These are phyloP conservation scores for Plodia interpunctella DNA, from an alignment of 1,140 invertebrate species.

Conservation along the genomic window DNA sequence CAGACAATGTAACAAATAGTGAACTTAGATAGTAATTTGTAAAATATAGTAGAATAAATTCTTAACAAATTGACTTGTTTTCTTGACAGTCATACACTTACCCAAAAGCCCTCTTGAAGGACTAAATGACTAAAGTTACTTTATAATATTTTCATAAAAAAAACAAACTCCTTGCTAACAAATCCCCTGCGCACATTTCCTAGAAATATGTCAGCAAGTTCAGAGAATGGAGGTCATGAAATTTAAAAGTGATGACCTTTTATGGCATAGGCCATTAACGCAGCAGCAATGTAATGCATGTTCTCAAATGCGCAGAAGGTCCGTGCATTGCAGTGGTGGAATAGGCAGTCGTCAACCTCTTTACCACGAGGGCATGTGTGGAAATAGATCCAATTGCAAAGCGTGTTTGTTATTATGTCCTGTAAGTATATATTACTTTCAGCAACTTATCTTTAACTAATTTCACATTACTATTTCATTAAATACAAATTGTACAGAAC, in stretches of 20 bases:
- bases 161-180: too few relatives aligned
- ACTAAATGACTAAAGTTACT: too few relatives aligned
- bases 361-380: conserved; percentile 52
- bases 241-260: conserved; percentile 41
- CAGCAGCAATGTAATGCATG: conserved; percentile 56
- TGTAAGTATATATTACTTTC: conserved; percentile 24
- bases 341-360: conserved; percentile 48
- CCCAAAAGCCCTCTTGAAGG: too few relatives aligned
- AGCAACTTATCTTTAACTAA: too few relatives aligned
- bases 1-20: too few relatives aligned
- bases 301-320: conserved; percentile 55
- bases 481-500: too few relatives aligned
- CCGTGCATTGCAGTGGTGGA: conserved; percentile 39
- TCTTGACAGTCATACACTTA: too few relatives aligned
- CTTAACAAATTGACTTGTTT: not conserved
- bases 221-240: not conserved
- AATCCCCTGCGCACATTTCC: too few relatives aligned
- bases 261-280: conserved; percentile 47
- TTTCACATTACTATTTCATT: too few relatives aligned
- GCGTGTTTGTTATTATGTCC: conserved; percentile 38
- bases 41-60: conserved; percentile 10
- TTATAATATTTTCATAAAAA: too few relatives aligned
- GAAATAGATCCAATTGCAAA: conserved; percentile 47
- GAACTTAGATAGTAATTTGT: too few relatives aligned
- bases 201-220: too few relatives aligned